These are phyloP conservation scores for Parazoanthus atlanticus DNA, from an alignment of 92 coral and sea anemone species.

Conservation along the genomic window DNA sequence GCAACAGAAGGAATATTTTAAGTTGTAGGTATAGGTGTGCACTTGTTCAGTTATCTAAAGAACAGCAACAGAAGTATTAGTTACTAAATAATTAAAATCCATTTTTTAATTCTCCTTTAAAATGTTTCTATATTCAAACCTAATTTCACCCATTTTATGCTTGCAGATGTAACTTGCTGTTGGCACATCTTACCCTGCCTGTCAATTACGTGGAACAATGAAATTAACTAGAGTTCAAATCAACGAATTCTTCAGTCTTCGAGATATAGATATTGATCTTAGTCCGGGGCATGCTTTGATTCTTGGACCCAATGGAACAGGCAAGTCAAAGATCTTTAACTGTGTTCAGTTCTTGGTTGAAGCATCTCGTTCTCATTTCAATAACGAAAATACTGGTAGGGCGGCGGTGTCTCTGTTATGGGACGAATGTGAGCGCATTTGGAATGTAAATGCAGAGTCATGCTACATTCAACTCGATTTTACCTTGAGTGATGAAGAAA, in stretches of 20 bases:
- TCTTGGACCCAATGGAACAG: constrained; percentile 22
- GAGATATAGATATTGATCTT: constrained; percentile 4
- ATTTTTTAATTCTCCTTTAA: too few species aligned
- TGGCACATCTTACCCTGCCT: too few species aligned
- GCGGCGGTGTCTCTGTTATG: neutral
- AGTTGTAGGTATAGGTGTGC: too few species aligned
- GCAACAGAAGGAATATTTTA: too few species aligned
- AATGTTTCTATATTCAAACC: too few species aligned
- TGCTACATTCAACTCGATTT: constrained; percentile 10
- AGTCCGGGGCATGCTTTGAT: constrained; percentile 23
- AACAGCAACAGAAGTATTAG: too few species aligned
- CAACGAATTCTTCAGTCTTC: constrained; percentile 9
- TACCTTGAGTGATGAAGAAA: constrained; percentile 7
- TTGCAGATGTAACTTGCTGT: too few species aligned
- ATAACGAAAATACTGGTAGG: neutral
- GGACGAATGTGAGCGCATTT: constrained; percentile 3
- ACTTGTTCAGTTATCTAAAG: too few species aligned
- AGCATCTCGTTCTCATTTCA: neutral
- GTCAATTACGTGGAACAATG: neutral
- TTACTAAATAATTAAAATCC: too few species aligned
- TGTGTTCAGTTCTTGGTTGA: constrained; percentile 26
- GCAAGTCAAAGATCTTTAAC: constrained; percentile 13
- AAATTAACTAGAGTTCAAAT: neutral
- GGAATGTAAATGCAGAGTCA: neutral
- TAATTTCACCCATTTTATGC: too few species aligned